Base-by-base conservation (phyloP, 2,888 invertebrate species). In the Crossocerus cetratus region DNA sequence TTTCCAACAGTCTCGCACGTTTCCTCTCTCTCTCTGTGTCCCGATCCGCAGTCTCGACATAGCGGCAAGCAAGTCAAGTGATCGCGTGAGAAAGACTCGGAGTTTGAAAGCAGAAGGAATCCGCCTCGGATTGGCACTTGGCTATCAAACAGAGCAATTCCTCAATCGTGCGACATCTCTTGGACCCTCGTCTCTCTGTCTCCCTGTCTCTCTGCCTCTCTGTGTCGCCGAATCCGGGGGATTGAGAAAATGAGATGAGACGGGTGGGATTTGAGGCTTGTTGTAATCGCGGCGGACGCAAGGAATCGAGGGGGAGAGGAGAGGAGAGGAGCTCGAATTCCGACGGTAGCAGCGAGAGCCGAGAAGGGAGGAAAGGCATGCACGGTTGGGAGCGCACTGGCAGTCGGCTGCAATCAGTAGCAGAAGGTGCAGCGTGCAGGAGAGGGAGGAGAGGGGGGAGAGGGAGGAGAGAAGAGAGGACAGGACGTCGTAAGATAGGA, bases 331-430 rank as follows among this genome's bases (percentile, higher is more conserved):
- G n/a, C n/a, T n/a, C n/a, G n/a, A n/a, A n/a, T n/a, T n/a, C n/a
- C n/a, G n/a, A n/a, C n/a, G n/a, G n/a, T n/a, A n/a, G n/a, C n/a
- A n/a, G n/a, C n/a, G n/a, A n/a, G 8, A 32, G 11, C 11, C 32
- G 32, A 32, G 11, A 3, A 21, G 58, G 66, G 61, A 53, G 55
- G 43, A 53, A 69, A 76, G 80, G 73, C 82, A 76, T 74, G 72
- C 63, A 75, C 32, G 32, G 70, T 57, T 70, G 55, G 42, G 59
- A 68, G 67, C 61, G 65, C 58, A 59, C 8, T 32, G 58, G 58
- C 64, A 53, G 69, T 71, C 45, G 57, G 70, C 63, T 67, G 57
- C 53, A 67, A 21, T 74, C 69, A 70, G 80, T 72, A 70, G 76
- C 72, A 56, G 55, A 65, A 76, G 72, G 56, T 43, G 64, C 61